Percentiles rank a stretch among this genome's conserved stretches.
Conservation (phyloP, 2,797 vertebrate genomes). For the Alfaro cultratus region DNA sequence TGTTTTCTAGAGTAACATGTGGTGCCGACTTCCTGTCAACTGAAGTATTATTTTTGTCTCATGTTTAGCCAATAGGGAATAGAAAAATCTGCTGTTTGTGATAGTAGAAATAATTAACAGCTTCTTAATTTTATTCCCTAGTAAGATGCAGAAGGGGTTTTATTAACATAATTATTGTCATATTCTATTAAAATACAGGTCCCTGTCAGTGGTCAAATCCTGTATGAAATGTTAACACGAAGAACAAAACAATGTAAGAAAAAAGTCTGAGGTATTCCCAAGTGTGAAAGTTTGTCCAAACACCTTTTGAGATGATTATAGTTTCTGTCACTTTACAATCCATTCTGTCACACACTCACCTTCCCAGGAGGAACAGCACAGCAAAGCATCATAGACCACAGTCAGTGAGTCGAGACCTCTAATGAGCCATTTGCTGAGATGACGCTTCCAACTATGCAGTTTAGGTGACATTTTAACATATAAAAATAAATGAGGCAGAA, state of each 20-base stretch:
- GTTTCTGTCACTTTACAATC: conserved; percentile 14
- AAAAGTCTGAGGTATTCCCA: neutral
- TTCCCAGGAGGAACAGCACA: conserved; percentile 33
- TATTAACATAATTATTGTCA: neutral
- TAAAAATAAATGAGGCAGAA: conserved; percentile 65
- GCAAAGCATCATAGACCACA: conserved; percentile 32
- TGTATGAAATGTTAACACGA: neutral
- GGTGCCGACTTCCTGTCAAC: neutral
- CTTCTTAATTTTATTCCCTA: neutral
- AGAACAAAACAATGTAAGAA: neutral
- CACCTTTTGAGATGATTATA: conserved; percentile 11
- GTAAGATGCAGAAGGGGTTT: neutral
- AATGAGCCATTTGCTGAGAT: conserved; percentile 74
- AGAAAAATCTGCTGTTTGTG: neutral
- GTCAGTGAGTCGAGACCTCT: conserved; percentile 58
- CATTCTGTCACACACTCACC: conserved; percentile 20
- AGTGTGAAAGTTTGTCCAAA: neutral
- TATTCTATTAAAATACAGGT: neutral
- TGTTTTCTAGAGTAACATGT: neutral
- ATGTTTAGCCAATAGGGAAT: neutral
- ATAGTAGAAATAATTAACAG: neutral
- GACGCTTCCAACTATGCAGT: conserved; percentile 52
- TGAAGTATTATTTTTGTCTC: neutral
- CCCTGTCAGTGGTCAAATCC: neutral
- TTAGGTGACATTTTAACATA: conserved; percentile 56